phyloP scores from a whole-genome alignment of 2,113 vertebrate species.

The Gambusia affinis region DNA sequence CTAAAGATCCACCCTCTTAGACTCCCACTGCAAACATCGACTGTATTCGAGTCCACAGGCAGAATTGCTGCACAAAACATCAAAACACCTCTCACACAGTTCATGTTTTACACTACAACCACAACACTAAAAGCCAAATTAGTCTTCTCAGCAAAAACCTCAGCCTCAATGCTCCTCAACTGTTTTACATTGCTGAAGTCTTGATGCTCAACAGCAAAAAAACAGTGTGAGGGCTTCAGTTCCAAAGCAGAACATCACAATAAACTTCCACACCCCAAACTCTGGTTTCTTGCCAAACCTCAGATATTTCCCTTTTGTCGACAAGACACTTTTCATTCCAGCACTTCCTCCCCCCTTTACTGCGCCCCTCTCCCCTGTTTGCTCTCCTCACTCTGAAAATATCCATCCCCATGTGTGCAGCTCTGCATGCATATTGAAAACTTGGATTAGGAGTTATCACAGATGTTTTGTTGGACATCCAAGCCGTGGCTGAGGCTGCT shows the following conservation, averaged over 20 bases:
- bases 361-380: slow-evolving; percentile 48
- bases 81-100: slow-evolving; percentile 18
- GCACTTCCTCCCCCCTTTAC: slow-evolving; percentile 23
- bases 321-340: slow-evolving; percentile 75
- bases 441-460: slow-evolving; percentile 50
- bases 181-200: slow-evolving; percentile 34
- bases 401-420: slow-evolving; percentile 68
- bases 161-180: slow-evolving; percentile 10
- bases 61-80: not conserved
- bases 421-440: slow-evolving; percentile 47
- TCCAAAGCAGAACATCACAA: slow-evolving; percentile 64
- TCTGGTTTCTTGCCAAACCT: slow-evolving; percentile 66
- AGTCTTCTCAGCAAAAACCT: slow-evolving; percentile 25
- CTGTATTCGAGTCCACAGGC: not conserved
- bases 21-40: not conserved
- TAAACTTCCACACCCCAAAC: slow-evolving; percentile 60
- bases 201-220: slow-evolving; percentile 10
- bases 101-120: slow-evolving; percentile 16
- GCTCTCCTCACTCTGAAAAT: slow-evolving; percentile 61
- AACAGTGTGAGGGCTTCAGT: slow-evolving; percentile 14
- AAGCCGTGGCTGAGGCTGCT: slow-evolving; percentile 38
- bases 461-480: slow-evolving; percentile 69
- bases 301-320: slow-evolving; percentile 74
- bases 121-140: slow-evolving; percentile 21
- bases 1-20: not conserved